Percentiles rank a stretch among this genome's conserved stretches.
Evolutionary conservation across 2,797 vertebrate species (phyloP).

Genomic region (Pyrocephalus nanus): DNA sequence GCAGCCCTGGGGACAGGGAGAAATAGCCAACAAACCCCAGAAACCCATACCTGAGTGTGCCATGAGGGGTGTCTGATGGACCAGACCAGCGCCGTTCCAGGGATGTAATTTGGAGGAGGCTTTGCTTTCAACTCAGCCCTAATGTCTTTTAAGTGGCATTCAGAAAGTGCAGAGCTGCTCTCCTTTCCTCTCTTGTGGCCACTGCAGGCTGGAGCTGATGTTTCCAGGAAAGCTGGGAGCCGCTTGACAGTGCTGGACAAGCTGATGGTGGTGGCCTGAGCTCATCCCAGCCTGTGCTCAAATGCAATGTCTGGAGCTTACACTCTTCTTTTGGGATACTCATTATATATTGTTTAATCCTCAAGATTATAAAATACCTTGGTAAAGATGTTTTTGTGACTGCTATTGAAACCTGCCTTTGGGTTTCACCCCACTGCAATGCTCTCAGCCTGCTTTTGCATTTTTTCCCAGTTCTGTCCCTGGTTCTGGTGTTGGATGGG

Average conservation of each 20-base stretch:
- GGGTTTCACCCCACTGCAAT: not conserved
- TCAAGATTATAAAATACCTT: not conserved
- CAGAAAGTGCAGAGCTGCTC: not conserved
- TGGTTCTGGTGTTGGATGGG: not conserved
- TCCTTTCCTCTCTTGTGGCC: not conserved
- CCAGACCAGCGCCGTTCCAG: fast-evolving
- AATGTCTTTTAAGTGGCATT: not conserved
- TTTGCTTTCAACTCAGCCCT: constrained; percentile 1
- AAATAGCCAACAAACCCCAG: not conserved
- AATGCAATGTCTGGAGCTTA: not conserved
- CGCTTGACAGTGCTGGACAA: fast-evolving
- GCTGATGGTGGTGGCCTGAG: not conserved
- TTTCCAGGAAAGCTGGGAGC: not conserved
- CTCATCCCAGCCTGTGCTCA: not conserved
- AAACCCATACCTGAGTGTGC: not conserved
- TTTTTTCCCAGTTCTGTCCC: not conserved
- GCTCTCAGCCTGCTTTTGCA: not conserved
- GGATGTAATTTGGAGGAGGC: not conserved
- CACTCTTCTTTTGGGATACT: not conserved
- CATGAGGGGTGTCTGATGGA: not conserved
- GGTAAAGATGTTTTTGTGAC: not conserved
- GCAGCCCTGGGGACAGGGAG: not conserved
- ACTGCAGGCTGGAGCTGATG: not conserved
- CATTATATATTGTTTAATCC: not conserved
- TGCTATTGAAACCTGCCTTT: not conserved